phyloP scores from a whole-genome alignment of 2,113 vertebrate genomes.

The Coreoperca whiteheadi region DNA sequence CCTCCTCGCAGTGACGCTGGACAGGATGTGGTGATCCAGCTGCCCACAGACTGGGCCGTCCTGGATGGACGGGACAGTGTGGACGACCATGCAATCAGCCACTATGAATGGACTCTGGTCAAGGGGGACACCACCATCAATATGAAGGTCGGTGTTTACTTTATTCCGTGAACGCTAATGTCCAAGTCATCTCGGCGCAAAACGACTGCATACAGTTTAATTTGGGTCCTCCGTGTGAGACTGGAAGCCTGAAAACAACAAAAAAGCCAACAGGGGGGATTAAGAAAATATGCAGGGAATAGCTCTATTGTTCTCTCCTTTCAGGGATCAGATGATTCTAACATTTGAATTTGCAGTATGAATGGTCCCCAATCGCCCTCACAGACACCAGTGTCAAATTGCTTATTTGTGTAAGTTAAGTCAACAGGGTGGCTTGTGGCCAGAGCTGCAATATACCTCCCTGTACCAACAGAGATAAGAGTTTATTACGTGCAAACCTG shows the following conservation, averaged over 20 bases:
- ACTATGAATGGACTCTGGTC: conserved; percentile 91
- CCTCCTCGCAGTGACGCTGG: conserved; percentile 92
- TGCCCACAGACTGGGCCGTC: conserved; percentile 92
- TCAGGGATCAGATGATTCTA: background rate
- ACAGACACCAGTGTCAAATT: conserved; percentile 12
- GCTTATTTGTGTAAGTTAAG: conserved; percentile 55
- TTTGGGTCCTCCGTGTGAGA: background rate
- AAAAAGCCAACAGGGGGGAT: background rate
- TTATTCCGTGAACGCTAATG: background rate
- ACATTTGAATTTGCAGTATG: conserved; percentile 25
- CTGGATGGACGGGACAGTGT: conserved; percentile 94
- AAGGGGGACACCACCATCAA: conserved; percentile 88
- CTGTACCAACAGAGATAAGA: conserved; percentile 63
- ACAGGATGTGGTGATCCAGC: conserved; percentile 91
- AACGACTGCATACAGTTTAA: background rate
- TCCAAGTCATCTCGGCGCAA: background rate
- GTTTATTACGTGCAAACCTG: conserved; percentile 28
- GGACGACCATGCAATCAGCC: conserved; percentile 90
- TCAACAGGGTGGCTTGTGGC: conserved; percentile 48
- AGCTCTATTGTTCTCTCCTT: conserved; percentile 2
- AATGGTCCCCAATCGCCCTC: conserved; percentile 15
- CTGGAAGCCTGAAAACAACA: background rate
- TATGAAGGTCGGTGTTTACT: conserved; percentile 89
- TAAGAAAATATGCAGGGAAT: background rate
- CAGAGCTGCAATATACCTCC: conserved; percentile 12